A percentile compares a stretch with the other conserved stretches of the same genome.
These are phyloP conservation scores for Dinocampus coccinellae DNA, from an alignment of 2,888 invertebrate genomes.

Conservation along the genomic window DNA sequence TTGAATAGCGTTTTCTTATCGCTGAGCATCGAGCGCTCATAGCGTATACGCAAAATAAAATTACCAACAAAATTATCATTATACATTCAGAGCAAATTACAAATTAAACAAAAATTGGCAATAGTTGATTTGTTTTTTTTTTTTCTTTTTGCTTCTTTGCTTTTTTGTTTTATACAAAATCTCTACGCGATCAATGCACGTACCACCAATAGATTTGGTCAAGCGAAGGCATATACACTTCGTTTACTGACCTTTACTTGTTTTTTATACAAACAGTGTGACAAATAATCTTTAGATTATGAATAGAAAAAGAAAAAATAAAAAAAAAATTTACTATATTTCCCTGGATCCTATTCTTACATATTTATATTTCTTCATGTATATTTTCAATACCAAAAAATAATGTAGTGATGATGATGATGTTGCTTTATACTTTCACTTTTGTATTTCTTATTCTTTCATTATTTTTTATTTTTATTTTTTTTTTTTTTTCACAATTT, in stretches of 20 bases:
- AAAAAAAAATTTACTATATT: background rate
- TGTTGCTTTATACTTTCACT: background rate
- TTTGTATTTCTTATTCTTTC: background rate
- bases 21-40: constrained; percentile 22
- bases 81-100: constrained; percentile 3
- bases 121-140: background rate
- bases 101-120: constrained; percentile 10
- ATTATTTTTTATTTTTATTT: no score
- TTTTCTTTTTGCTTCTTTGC: no score
- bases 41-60: constrained; percentile 14
- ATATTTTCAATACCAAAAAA: constrained; percentile 8
- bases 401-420: background rate
- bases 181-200: constrained; percentile 15
- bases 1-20: constrained; percentile 31
- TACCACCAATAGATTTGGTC: constrained; percentile 22
- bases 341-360: background rate
- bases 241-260: constrained; percentile 37
- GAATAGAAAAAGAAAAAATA: background rate
- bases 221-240: constrained; percentile 40
- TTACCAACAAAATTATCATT: background rate
- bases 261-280: background rate
- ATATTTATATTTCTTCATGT: constrained; percentile 3
- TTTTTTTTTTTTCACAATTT: background rate
- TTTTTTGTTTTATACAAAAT: background rate
- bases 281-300: background rate